Evolutionary conservation across 2,113 vertebrate species (phyloP).

Genomic region (Otis tarda): DNA sequence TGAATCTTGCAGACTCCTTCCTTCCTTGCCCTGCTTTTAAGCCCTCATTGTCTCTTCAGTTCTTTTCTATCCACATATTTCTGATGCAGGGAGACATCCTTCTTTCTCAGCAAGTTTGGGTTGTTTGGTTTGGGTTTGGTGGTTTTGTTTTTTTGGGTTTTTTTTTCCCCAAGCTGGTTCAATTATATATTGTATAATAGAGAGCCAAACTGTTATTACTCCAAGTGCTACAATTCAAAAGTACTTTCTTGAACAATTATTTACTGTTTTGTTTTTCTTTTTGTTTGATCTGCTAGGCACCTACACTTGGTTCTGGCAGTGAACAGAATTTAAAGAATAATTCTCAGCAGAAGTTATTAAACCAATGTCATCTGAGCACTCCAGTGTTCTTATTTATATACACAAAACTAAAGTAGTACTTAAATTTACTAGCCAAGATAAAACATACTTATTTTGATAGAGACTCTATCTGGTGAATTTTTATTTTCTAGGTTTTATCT

Average conservation of each 20-base stretch:
- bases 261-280: conserved; percentile 14
- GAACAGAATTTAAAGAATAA: conserved; percentile 63
- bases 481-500: conserved; percentile 36
- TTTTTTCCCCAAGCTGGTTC: neutral
- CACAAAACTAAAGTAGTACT: conserved; percentile 28
- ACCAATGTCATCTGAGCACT: conserved; percentile 20
- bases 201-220: neutral
- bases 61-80: neutral
- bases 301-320: neutral
- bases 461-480: neutral
- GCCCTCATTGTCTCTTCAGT: neutral
- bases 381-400: conserved; percentile 42
- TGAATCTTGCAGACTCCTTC: neutral
- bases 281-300: conserved; percentile 35
- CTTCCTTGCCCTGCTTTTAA: neutral
- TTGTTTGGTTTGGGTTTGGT: neutral
- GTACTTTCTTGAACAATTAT: conserved; percentile 19
- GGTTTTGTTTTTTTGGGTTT: no score
- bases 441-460: conserved; percentile 23
- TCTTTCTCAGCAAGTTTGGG: neutral
- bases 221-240: conserved; percentile 27
- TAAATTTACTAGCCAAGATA: conserved; percentile 29
- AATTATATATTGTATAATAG: neutral
- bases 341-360: conserved; percentile 50
- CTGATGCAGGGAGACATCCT: neutral